A percentile compares a stretch with the other conserved stretches of the same genome.
phyloP scores from a whole-genome alignment of 1,140 invertebrate species.

The Drosophila orena region DNA sequence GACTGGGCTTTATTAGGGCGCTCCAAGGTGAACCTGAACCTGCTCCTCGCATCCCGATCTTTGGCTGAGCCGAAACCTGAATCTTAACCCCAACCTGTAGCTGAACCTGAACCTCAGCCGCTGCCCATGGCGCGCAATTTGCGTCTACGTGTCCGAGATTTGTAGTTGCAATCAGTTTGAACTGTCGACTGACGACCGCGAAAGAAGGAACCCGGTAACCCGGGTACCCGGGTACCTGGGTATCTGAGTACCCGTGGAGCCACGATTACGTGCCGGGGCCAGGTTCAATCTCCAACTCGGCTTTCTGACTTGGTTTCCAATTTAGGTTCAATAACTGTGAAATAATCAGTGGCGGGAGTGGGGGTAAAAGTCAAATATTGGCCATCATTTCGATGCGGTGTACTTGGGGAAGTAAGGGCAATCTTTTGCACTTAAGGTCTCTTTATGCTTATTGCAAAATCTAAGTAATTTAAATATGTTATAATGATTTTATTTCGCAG shows the following conservation, averaged over 20 bases:
- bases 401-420: background rate
- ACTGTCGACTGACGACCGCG: conserved; percentile 47
- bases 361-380: conserved; percentile 38
- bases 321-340: conserved; percentile 41
- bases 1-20: conserved; percentile 35
- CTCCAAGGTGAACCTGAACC: conserved; percentile 58
- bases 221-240: no score
- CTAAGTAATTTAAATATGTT: background rate
- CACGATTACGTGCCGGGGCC: conserved; percentile 52
- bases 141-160: conserved; percentile 65
- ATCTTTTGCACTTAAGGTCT: background rate
- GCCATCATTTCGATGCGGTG: conserved; percentile 1
- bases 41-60: conserved; percentile 26
- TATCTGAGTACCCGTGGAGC: conserved; percentile 23
- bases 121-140: conserved; percentile 58
- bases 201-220: conserved; percentile 3
- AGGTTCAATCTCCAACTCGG: conserved; percentile 26
- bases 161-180: conserved; percentile 75
- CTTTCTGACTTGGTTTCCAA: conserved; percentile 2
- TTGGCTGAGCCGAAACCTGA: conserved; percentile 20
- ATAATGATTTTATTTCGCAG: background rate
- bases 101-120: conserved; percentile 8
- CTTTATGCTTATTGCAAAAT: background rate
- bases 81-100: conserved; percentile 22
- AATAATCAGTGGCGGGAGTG: conserved; percentile 20